Percentiles rank a stretch among this genome's conserved stretches.
Conservation (phyloP, 2,888 invertebrate genomes). For the Rhodophaea formosa region DNA sequence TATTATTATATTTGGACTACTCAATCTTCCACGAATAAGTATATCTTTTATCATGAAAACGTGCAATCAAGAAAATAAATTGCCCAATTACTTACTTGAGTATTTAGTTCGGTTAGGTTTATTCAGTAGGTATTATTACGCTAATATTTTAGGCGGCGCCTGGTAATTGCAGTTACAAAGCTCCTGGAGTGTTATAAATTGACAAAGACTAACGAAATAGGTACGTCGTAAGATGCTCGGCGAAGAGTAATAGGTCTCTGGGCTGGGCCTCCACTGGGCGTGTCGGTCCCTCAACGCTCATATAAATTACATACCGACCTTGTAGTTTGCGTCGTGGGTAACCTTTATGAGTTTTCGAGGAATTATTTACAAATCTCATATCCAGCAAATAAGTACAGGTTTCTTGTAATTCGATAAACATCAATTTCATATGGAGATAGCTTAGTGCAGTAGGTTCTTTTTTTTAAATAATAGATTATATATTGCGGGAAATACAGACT, state of each 20-base stretch:
- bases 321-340: neutral
- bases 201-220: slow-evolving; percentile 32
- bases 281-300: slow-evolving; percentile 14
- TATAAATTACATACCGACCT: slow-evolving; percentile 19
- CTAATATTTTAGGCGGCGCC: neutral
- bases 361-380: neutral
- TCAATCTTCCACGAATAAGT: too few species aligned
- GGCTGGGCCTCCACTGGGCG: slow-evolving; percentile 9
- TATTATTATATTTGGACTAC: too few species aligned
- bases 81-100: neutral
- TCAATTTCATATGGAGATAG: too few species aligned
- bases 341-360: neutral
- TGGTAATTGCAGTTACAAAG: neutral
- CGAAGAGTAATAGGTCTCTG: slow-evolving; percentile 26
- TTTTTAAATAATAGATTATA: too few species aligned
- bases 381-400: too few species aligned
- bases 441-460: too few species aligned
- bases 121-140: neutral
- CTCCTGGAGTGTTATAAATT: slow-evolving; percentile 31
- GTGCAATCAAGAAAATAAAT: too few species aligned
- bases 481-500: too few species aligned
- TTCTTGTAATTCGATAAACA: too few species aligned
- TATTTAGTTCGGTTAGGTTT: neutral
- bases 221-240: slow-evolving; percentile 3
- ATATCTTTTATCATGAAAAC: too few species aligned